phyloP scores from a whole-genome alignment of 2,797 vertebrate species.

The Sitta carolinensis region DNA sequence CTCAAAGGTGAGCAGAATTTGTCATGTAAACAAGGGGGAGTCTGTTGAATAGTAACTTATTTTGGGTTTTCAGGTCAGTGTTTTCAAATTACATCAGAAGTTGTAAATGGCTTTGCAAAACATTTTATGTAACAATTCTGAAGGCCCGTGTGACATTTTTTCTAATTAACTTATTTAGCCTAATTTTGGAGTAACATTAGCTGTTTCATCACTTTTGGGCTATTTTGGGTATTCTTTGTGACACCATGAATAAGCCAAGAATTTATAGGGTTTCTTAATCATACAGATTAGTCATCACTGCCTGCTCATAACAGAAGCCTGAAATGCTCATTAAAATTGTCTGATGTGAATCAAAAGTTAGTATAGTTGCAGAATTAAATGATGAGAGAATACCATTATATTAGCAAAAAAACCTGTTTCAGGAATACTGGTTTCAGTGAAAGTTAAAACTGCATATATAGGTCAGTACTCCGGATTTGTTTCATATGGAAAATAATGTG shows the following conservation, averaged over 20 bases:
- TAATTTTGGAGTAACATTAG: conserved; percentile 53
- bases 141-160: conserved; percentile 14
- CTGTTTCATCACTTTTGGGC: conserved; percentile 59
- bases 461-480: conserved; percentile 45
- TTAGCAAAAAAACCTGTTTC: conserved; percentile 30
- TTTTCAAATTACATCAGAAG: conserved; percentile 46
- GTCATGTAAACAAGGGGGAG: background rate
- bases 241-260: conserved; percentile 69
- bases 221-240: conserved; percentile 63
- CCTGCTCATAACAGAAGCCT: conserved; percentile 72
- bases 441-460: conserved; percentile 50
- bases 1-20: background rate
- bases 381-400: conserved; percentile 65
- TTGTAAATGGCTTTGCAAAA: conserved; percentile 46
- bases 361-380: conserved; percentile 70
- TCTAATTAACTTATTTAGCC: conserved; percentile 69
- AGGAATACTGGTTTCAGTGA: conserved; percentile 60
- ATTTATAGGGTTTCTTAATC: conserved; percentile 73
- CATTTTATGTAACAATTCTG: conserved; percentile 17
- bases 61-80: background rate
- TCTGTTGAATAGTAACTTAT: background rate
- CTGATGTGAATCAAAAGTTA: conserved; percentile 74
- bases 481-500: conserved; percentile 50
- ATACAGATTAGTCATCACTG: conserved; percentile 74
- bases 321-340: conserved; percentile 71